Percentiles rank a stretch among this genome's conserved stretches.
Evolutionary conservation across 2,888 invertebrate genomes (phyloP).

Genomic region (Sinhomidia bicolor): DNA sequence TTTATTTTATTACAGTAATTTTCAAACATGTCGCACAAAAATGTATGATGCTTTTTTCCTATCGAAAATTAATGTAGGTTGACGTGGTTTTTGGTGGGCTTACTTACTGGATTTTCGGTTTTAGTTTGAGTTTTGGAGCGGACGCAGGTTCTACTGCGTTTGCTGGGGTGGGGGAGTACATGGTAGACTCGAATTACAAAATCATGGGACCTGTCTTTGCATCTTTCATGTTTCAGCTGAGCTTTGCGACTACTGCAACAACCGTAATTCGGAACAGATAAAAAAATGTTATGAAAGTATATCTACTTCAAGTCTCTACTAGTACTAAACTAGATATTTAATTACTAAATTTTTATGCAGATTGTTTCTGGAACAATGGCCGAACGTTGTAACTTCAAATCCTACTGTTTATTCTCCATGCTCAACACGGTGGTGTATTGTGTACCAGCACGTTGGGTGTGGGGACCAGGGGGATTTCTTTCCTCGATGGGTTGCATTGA

Average conservation of each 20-base stretch:
- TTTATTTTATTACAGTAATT: no score
- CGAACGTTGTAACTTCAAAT: slow-evolving; percentile 81
- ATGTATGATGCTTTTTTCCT: no score
- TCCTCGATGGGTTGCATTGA: slow-evolving; percentile 82
- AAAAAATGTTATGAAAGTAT: no score
- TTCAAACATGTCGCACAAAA: no score
- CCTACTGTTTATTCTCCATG: slow-evolving; percentile 82
- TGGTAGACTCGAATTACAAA: slow-evolving; percentile 81
- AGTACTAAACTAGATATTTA: no score
- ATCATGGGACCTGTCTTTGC: slow-evolving; percentile 80
- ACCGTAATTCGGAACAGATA: no score
- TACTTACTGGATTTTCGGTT: slow-evolving; percentile 83
- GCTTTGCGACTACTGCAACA: slow-evolving; percentile 81
- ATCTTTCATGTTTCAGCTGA: slow-evolving; percentile 80
- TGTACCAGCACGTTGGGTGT: slow-evolving; percentile 82
- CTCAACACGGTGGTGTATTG: slow-evolving; percentile 82
- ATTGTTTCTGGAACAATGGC: slow-evolving; percentile 82
- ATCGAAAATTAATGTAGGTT: no score
- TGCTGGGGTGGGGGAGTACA: slow-evolving; percentile 82
- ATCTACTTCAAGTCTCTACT: neutral
- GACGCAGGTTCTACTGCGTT: slow-evolving; percentile 73
- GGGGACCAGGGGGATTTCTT: slow-evolving; percentile 81
- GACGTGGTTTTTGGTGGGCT: slow-evolving; percentile 83
- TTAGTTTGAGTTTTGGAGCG: slow-evolving; percentile 81
- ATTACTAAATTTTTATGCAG: no score